phyloP scores from a whole-genome alignment of 2,797 vertebrate species.

The Pipistrellus nathusii region DNA sequence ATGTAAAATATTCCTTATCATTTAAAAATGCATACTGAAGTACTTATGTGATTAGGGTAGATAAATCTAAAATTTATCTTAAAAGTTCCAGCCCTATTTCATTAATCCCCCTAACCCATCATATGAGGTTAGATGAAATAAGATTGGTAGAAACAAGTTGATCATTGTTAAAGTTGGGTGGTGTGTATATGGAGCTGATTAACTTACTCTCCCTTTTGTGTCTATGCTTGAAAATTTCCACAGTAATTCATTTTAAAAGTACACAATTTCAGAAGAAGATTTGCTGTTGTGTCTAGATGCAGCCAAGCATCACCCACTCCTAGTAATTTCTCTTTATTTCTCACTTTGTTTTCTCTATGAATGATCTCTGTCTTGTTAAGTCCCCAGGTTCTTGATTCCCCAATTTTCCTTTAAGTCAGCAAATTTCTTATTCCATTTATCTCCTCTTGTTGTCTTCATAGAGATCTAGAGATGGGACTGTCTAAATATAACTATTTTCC shows the following conservation, averaged over 20 bases:
- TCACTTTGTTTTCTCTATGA: background rate
- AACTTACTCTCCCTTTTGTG: background rate
- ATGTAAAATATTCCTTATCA: slow-evolving; percentile 8
- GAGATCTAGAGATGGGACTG: background rate
- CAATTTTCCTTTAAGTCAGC: background rate
- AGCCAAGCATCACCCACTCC: background rate
- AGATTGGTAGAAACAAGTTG: background rate
- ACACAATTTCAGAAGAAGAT: background rate
- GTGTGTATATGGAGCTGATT: background rate
- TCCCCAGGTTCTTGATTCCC: slow-evolving; percentile 29
- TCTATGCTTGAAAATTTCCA: background rate
- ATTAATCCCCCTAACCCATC: background rate
- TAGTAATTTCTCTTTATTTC: background rate
- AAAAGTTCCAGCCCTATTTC: background rate
- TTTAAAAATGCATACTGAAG: background rate
- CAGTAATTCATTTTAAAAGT: background rate
- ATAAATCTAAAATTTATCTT: background rate
- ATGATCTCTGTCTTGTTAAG: background rate
- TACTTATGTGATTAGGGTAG: background rate
- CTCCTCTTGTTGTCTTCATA: background rate
- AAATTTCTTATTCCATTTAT: slow-evolving; percentile 4
- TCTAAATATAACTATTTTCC: background rate
- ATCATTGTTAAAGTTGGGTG: background rate
- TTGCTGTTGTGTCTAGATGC: background rate
- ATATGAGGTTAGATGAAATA: background rate